Evolutionary conservation across 2,113 vertebrate genomes (phyloP).

Genomic region (Agapornis roseicollis): DNA sequence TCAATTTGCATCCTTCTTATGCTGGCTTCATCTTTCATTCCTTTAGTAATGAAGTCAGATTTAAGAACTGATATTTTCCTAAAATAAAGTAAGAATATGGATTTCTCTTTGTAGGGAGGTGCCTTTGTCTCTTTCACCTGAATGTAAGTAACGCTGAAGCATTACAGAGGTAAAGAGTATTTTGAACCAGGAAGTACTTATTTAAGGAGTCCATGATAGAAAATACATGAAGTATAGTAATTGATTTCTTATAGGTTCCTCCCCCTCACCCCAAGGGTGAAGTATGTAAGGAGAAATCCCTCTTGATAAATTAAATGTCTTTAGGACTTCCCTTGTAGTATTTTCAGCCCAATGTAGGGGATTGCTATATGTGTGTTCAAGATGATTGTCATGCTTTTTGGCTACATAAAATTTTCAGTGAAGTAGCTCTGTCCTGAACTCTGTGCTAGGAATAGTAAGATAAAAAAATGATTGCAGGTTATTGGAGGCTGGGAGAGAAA

Average conservation of each 20-base stretch:
- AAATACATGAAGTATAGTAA: background rate
- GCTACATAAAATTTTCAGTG: background rate
- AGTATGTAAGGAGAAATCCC: background rate
- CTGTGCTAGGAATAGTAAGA: background rate
- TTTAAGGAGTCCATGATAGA: background rate
- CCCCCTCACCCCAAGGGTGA: background rate
- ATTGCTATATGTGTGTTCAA: background rate
- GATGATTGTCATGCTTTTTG: background rate
- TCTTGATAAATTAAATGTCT: background rate
- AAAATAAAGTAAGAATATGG: background rate
- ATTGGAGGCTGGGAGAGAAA: background rate
- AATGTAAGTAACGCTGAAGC: background rate
- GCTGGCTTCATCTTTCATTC: background rate
- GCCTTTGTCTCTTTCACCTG: background rate
- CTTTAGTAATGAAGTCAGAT: background rate
- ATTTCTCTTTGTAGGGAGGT: background rate
- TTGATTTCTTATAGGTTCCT: background rate
- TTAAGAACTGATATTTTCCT: background rate
- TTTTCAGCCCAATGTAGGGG: background rate
- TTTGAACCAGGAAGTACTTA: background rate
- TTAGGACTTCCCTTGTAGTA: background rate
- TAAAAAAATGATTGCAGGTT: background rate
- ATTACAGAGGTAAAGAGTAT: background rate
- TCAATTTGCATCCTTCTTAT: background rate
- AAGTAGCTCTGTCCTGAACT: background rate